Base-by-base conservation (phyloP, 2,888 invertebrate species). In the Volucella inflata region DNA sequence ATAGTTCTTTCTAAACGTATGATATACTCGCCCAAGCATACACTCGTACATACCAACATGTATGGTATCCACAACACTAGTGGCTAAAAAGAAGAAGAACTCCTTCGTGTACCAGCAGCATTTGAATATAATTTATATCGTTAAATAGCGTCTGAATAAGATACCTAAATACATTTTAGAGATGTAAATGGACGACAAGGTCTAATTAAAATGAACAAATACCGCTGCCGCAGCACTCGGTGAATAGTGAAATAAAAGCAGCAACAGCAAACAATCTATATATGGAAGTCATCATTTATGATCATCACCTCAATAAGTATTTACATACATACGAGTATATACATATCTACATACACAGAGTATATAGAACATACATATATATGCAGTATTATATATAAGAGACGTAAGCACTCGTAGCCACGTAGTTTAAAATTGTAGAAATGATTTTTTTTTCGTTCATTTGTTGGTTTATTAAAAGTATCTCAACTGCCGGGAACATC, bases 171-270 rank as follows among this genome's bases (percentile, higher is more conserved):
- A 85, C 72, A 81, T 76, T 85, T 67, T 68, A 81, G 57, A 81
- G 72, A 77, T 85, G 85, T 85, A 85, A 85, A 85, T 85, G 85
- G 85, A 81, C 85, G 80, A 76, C 84, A 85, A 85, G 81, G 85
- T 85, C 85, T 85, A 85, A 85, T 85, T 85, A 85, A 85, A 85
- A 85, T 76, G 76, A 85, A 85, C 81, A 85, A 85, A 85, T 81
- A 81, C 67, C 81, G 81, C 76, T 77, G 67, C 76, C 70, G 80
- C 71, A 59, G 64, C 64, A 75, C 79, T 68, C 59, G 36, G 17
- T 59, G 59, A 80, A 70, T 76, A 85, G 64, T 85, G 70, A 48
- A 84, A 85, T 85, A 60, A 80, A 80, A 70, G 78, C 67, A 78
- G 38, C 76, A 72, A 44, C 62, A 68, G 42, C 77, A 62, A 53